Evolutionary conservation across 2,113 vertebrate species (phyloP), one percentile per base, ranked within the genome.

Genomic region (Rhinogobius similis): DNA sequence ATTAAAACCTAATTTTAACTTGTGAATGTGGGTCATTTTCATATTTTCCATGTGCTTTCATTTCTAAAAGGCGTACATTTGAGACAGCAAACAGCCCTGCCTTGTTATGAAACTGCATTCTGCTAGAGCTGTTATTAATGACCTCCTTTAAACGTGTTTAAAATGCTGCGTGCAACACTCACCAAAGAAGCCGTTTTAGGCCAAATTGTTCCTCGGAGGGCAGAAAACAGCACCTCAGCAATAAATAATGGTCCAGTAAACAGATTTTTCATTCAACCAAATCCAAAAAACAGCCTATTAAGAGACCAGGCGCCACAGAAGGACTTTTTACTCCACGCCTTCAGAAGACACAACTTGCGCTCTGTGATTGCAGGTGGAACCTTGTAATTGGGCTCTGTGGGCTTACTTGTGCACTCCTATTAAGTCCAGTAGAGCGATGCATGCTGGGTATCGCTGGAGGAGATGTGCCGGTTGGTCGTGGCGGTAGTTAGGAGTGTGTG

Each of bases 341-440:
- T 74, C 48, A 55, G 75, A 26, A 70, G 50, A 67, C 53, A 50
- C 36, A 62, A 63, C 64, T 65, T 46, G 23, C 59, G 61, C 62
- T 64, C 44, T 75, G 71, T 72, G 58, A 70, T 70, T 66, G 50
- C 72, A 74, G 70, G 63, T 52, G 63, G 52, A 72, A 39, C 50
- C 26, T 66, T 69, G 52, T 85, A 87, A 87, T 86, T 88, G 85
- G 85, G 64, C 72, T 84, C 82, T 65, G 43, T 67, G 78, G 82
- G 8, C 78, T 61, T 18, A 68, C 58, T 77, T 68, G 62, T 56
- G 26, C 46, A 70, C 65, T 67, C 75, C 62, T 62, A 70, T 81
- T 78, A 76, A 75, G 73, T 73, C 75, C 70, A 68, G 70, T 61
- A 61, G 70, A 72, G 73, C 52, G 70, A 27, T 68, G 65, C 70